Evolutionary conservation across 2,797 vertebrate genomes (phyloP), one percentile per base, ranked within the genome.

Genomic region (Hydrolagus colliei): DNA sequence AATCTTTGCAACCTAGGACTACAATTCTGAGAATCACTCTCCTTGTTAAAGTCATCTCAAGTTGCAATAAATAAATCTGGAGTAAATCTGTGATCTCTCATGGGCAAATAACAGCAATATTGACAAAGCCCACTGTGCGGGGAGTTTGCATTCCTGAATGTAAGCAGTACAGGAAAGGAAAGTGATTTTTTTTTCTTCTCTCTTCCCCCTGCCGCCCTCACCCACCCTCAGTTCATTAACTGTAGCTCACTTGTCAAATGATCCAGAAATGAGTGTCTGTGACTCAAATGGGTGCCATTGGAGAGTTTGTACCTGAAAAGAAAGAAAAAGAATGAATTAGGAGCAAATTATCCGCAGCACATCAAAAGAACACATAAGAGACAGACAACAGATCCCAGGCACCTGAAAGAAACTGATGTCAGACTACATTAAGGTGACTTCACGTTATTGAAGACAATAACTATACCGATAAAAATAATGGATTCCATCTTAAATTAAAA

Each of bases 231-330:
- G 12, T 20, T 20, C 12, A 10, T 13, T 52, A 68, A 85, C 41
- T 77, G 59, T 63, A 16, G 88, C 96, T 86, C 92, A 99, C 97
- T 97, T 98, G 91, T 99, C 97, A 0, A 95, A 99, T 0, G 98
- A 99, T 87, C 98, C 98, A 61, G 97, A 97, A 89, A 99, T 88
- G 13, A 99, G 95, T 11, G 97, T 98, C 92, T 99, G 98, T 22
- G 96, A 95, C 92, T 99, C 98, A 88, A 98, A 99, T 0, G 98
- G 98, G 87, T 99, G 98, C 88, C 99, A 99, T 22, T 96, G 91
- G 88, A 99, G 27, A 0, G 98, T 98, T 90, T 99, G 98, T 35
- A 99, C 97, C 98, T 99, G 88, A 71, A 87, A 89, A 86, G 0
- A 89, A 86, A 52, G 27, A 87, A 0, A 84, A 35, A 65, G 52